phyloP scores from a whole-genome alignment of 2,888 invertebrate species.

The Phytoseiulus persimilis region DNA sequence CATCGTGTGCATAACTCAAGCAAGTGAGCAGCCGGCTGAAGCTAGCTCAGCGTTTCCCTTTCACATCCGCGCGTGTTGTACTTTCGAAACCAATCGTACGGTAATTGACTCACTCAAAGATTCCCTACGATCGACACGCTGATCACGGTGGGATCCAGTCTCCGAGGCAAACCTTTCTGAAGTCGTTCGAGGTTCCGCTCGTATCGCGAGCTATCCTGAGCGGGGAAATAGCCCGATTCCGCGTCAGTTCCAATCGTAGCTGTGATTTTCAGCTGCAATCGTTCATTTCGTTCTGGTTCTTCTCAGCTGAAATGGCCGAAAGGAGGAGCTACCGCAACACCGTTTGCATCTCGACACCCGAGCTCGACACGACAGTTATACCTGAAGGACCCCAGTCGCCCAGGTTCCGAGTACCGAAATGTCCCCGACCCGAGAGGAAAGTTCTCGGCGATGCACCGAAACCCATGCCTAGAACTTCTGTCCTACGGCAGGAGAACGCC shows the following conservation, averaged over 20 bases:
- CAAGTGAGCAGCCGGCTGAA: neutral
- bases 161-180: too few relatives aligned
- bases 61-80: neutral
- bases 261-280: neutral
- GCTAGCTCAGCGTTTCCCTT: neutral
- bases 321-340: neutral
- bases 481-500: slow-evolving; percentile 15
- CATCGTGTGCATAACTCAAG: neutral
- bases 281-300: neutral
- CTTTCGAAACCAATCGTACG: neutral
- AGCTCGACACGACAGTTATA: neutral
- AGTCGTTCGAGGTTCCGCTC: too few relatives aligned
- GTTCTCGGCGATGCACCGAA: neutral
- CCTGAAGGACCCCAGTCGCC: neutral
- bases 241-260: too few relatives aligned
- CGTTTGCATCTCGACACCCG: neutral
- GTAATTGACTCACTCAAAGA: neutral
- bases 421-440: neutral
- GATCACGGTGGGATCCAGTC: too few relatives aligned
- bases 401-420: neutral
- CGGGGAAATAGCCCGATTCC: too few relatives aligned
- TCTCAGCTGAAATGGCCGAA: neutral
- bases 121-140: too few relatives aligned
- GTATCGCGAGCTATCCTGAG: too few relatives aligned
- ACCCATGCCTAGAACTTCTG: neutral